These are phyloP conservation scores for Arctocebus calabarensis DNA, from an alignment of 2,797 vertebrate species.

Conservation along the genomic window DNA sequence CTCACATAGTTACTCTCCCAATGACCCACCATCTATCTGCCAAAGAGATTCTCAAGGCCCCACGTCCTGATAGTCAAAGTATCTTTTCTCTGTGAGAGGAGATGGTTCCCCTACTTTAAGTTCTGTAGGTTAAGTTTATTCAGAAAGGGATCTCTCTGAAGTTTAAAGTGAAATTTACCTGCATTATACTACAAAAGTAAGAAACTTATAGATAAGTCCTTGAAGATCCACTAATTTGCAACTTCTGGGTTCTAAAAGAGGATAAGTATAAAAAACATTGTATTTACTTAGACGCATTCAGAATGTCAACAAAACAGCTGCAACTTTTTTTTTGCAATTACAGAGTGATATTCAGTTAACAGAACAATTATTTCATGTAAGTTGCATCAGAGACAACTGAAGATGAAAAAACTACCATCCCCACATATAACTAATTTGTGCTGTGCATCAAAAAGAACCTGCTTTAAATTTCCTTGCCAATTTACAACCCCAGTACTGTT, in stretches of 20 bases:
- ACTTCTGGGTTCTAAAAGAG: background rate
- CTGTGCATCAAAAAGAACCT: too few species aligned
- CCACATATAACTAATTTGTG: too few species aligned
- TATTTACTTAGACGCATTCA: too few species aligned
- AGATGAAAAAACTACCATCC: too few species aligned
- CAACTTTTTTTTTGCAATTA: too few species aligned
- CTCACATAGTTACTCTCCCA: background rate
- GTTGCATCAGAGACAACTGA: too few species aligned
- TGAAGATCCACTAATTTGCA: background rate
- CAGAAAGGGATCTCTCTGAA: background rate
- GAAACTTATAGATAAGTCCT: background rate
- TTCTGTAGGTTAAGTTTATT: slow-evolving; percentile 1
- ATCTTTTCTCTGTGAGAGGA: background rate
- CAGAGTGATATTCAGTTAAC: too few species aligned
- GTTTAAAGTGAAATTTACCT: slow-evolving; percentile 12
- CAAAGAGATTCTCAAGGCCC: accelerated
- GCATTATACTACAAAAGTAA: background rate
- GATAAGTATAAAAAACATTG: background rate
- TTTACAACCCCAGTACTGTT: too few species aligned
- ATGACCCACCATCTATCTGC: background rate
- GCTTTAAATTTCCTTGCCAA: too few species aligned
- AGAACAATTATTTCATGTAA: too few species aligned
- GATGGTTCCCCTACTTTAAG: background rate
- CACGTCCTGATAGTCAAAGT: background rate
- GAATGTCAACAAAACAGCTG: too few species aligned